These are phyloP conservation scores for Syngnathus rostellatus DNA, from an alignment of 2,797 vertebrate species.

Conservation along the genomic window DNA sequence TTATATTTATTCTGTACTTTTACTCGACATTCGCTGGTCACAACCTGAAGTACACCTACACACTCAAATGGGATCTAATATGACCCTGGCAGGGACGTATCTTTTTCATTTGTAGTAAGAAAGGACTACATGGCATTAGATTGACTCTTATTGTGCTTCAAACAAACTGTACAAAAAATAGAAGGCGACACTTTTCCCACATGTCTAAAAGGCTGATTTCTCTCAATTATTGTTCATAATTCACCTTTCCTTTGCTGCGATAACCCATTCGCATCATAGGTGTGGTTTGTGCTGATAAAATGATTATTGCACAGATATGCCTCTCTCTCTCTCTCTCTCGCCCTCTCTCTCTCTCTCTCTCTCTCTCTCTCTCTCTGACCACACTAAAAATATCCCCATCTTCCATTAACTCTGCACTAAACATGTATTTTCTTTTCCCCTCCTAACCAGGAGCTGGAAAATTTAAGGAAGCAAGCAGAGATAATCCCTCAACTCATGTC, in stretches of 20 bases:
- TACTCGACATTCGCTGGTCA: background rate
- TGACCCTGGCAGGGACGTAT: background rate
- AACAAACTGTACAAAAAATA: background rate
- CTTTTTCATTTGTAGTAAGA: background rate
- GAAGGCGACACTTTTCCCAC: background rate
- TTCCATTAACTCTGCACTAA: background rate
- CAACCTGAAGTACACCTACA: background rate
- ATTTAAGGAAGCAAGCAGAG: constrained; percentile 90
- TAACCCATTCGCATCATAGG: background rate
- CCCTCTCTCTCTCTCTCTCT: too few species aligned
- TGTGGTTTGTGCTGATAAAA: background rate
- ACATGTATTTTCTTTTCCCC: background rate
- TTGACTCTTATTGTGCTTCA: background rate
- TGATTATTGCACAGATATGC: background rate
- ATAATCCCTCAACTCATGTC: constrained; percentile 91
- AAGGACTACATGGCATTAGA: background rate
- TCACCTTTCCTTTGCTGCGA: background rate
- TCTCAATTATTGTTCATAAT: background rate
- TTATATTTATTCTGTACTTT: background rate
- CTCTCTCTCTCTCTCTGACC: too few species aligned
- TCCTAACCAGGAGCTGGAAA: constrained; percentile 77
- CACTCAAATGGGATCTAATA: background rate
- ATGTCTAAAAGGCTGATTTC: background rate
- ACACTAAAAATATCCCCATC: too few species aligned
- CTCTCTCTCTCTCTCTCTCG: too few species aligned